phyloP scores from a whole-genome alignment of 2,113 vertebrate species.

The Alethe castanea region DNA sequence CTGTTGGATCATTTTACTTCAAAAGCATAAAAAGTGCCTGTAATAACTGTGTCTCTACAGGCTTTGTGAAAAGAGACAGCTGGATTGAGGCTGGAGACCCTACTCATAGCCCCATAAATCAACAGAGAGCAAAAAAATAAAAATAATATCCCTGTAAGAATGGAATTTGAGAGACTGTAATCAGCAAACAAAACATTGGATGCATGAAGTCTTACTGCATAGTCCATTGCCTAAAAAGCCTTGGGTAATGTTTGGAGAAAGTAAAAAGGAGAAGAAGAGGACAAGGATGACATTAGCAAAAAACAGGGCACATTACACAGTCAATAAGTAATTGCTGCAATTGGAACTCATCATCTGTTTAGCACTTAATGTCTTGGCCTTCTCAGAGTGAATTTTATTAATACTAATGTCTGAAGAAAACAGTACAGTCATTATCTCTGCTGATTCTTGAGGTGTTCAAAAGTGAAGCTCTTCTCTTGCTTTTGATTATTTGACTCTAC shows the following conservation, averaged over 20 bases:
- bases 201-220: not conserved
- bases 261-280: not conserved
- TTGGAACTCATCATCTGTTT: slow-evolving; percentile 50
- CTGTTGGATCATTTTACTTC: not conserved
- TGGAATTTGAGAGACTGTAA: not conserved
- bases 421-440: not conserved
- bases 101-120: not conserved
- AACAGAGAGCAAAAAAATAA: not conserved
- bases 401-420: slow-evolving; percentile 10
- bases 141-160: not conserved
- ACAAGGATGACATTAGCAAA: slow-evolving; percentile 4
- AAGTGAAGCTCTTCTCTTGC: not conserved
- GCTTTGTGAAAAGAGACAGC: not conserved
- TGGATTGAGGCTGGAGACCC: not conserved
- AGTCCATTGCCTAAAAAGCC: not conserved
- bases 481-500: not conserved
- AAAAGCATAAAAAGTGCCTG: not conserved
- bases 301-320: not conserved
- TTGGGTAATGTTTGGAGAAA: not conserved
- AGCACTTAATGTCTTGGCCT: slow-evolving; percentile 30
- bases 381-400: slow-evolving; percentile 44
- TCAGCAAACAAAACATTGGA: not conserved
- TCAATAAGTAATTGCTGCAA: slow-evolving; percentile 46
- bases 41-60: not conserved
- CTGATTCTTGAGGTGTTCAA: not conserved